Conservation (phyloP, 2,113 vertebrate species). For the Crotalus helleri region DNA sequence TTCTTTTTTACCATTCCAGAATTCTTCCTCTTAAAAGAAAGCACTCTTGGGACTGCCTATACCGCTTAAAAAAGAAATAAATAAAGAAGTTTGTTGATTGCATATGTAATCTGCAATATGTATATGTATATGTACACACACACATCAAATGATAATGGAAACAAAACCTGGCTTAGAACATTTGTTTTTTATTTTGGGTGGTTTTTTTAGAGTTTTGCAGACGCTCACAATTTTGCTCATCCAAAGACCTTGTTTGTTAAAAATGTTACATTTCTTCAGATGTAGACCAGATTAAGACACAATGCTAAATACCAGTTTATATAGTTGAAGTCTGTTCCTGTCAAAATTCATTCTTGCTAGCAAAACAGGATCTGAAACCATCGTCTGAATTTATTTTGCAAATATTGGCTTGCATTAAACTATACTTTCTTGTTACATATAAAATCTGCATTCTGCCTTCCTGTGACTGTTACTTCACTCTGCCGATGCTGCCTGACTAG, state of each 20-base stretch:
- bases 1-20: conserved; percentile 36
- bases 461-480: not conserved
- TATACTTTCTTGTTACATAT: not conserved
- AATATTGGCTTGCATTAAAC: not conserved
- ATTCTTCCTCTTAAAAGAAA: conserved; percentile 55
- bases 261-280: not conserved
- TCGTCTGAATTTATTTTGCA: not conserved
- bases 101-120: not conserved
- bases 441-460: not conserved
- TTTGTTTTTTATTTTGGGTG: not conserved
- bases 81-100: not conserved
- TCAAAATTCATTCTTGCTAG: not conserved
- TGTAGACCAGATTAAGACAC: not conserved
- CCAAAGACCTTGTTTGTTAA: not conserved
- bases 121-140: not conserved
- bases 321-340: not conserved
- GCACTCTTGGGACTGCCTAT: rapidly evolving
- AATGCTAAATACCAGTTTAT: not conserved
- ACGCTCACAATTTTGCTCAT: not conserved
- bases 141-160: not conserved
- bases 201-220: not conserved
- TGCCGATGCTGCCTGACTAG: not conserved
- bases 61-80: not conserved
- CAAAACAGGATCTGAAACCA: not conserved
- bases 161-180: not conserved